Evolutionary conservation across 2,888 invertebrate genomes (phyloP), one percentile per base, ranked within the genome.

Genomic region (Melinopterus prodromus): DNA sequence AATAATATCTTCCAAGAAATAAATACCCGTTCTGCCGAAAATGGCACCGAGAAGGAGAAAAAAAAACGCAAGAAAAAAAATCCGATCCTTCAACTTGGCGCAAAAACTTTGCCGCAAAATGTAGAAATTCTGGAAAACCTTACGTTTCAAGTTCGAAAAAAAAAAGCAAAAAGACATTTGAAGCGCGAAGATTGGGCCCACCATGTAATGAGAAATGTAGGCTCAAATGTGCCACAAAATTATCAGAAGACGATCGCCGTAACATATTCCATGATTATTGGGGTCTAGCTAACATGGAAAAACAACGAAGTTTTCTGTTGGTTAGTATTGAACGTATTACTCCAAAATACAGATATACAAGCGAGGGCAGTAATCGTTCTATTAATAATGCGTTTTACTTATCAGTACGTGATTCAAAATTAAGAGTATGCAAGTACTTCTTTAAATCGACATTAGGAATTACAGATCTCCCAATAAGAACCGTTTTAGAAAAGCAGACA

Each of bases 401-500:
- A 53, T 2, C 2, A 53, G 53, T 53, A 53, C 53, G 53, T 53
- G 53, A 53, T 53, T 53, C 53, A 53, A 53, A 53, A 53, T 53
- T 53, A 53, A 53, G 53, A 53, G 53, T 53, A 53, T 53, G 53
- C 53, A 53, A 53, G 53, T 53, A 53, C 53, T 53, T 53, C 53
- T 53, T 53, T 53, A 53, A 53, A 53, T 53, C 53, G 53, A 53
- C 53, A 53, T 53, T 53, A 53, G 53, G 53, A 53, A 53, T 53
- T 53, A 53, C 53, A 53, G 53, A 53, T 53, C 53, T 2, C 71
- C 71, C 16, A 16, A 71, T 5, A 71, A 16, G 71, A 26, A 71
- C 71, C 6, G 71, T n/a, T 26, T 26, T 71, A 26, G 71, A 71
- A 71, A 71, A 71, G 35, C 16, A 16, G 35, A 53, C 53, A 53